phyloP scores from a whole-genome alignment of 2,888 invertebrate species.

The Heliconius ismenius region DNA sequence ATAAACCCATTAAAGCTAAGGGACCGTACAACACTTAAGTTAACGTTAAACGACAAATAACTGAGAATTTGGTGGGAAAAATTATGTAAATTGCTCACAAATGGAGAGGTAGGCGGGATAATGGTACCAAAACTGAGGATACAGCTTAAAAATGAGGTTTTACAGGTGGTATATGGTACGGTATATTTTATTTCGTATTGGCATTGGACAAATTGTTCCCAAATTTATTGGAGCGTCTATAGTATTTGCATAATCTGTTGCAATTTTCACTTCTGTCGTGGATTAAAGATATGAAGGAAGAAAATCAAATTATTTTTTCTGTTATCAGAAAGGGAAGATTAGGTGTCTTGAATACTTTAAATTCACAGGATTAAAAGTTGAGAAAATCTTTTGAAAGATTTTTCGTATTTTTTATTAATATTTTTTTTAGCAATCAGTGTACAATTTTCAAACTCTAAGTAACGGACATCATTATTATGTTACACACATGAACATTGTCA shows the following conservation, averaged over 20 bases:
- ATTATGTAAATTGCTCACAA: conserved; percentile 50
- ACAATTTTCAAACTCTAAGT: too few relatives aligned
- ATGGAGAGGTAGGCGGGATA: conserved; percentile 44
- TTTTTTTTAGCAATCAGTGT: too few relatives aligned
- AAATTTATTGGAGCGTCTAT: conserved; percentile 23
- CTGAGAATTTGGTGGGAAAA: conserved; percentile 49
- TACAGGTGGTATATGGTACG: conserved; percentile 39
- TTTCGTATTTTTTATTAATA: too few relatives aligned
- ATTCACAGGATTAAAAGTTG: not conserved
- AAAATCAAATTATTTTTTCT: not conserved
- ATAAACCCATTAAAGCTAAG: conserved; percentile 37
- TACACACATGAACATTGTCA: too few relatives aligned
- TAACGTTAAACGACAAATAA: conserved; percentile 44
- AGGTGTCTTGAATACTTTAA: not conserved
- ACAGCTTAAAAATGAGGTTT: conserved; percentile 44
- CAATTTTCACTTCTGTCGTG: conserved; percentile 21
- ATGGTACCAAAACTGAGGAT: conserved; percentile 43
- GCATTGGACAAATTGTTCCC: conserved; percentile 32
- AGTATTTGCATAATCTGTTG: conserved; percentile 35
- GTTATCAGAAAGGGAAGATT: not conserved
- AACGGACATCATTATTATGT: too few relatives aligned
- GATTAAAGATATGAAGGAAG: not conserved
- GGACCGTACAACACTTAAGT: conserved; percentile 40
- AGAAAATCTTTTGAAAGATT: not conserved
- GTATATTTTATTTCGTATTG: conserved; percentile 39